Percentiles rank a stretch among this genome's conserved stretches.
phyloP scores from a whole-genome alignment of 2,797 vertebrate genomes.

The Dromococcyx pavoninus region DNA sequence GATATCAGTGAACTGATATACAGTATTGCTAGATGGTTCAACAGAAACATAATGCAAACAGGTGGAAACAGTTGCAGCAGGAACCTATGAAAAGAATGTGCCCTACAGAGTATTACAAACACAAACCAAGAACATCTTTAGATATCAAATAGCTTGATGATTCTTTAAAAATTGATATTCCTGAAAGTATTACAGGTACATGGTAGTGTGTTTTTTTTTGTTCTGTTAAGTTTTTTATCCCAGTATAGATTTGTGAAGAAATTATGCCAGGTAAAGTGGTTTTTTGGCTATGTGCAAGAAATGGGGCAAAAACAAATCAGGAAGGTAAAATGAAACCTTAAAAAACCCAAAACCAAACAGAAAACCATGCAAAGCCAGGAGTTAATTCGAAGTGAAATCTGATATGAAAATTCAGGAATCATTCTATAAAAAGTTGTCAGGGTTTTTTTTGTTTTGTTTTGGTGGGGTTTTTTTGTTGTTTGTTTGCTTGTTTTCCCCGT shows the following conservation, averaged over 20 bases:
- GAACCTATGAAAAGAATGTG: background rate
- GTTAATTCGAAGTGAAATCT: background rate
- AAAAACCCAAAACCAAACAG: background rate
- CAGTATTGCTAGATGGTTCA: background rate
- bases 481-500: background rate
- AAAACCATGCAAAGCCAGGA: background rate
- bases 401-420: background rate
- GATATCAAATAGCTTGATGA: background rate
- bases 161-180: background rate
- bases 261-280: no score
- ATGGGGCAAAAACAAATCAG: background rate
- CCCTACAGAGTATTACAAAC: background rate
- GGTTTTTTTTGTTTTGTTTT: background rate
- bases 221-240: fast-evolving
- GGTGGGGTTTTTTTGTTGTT: background rate
- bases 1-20: background rate
- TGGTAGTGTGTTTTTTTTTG: fast-evolving
- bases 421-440: background rate
- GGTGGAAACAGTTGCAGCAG: background rate
- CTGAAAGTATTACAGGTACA: background rate
- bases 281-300: no score
- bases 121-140: background rate
- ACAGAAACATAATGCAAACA: background rate
- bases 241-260: background rate
- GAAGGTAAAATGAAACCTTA: background rate